These are phyloP conservation scores for Eleutherodactylus coqui DNA, from an alignment of 2,797 vertebrate genomes.

Conservation along the genomic window DNA sequence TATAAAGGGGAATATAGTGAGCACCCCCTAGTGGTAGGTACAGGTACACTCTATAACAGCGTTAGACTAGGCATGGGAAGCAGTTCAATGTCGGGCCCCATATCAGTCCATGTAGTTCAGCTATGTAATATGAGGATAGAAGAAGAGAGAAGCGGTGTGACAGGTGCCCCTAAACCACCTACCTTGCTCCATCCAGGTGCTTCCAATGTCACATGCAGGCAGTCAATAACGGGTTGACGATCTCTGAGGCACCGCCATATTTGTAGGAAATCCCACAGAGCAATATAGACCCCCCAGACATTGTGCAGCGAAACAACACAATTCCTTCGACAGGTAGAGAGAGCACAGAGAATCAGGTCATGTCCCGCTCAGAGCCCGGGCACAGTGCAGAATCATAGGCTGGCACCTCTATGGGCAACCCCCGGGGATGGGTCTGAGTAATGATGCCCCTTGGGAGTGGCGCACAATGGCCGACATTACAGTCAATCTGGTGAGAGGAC, in stretches of 20 bases:
- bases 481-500: not conserved
- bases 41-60: not conserved
- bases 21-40: not conserved
- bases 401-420: not conserved
- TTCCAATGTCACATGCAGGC: constrained; percentile 9
- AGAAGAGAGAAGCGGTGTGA: not conserved
- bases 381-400: not conserved
- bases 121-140: not conserved
- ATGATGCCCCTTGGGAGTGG: not conserved
- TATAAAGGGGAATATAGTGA: not conserved
- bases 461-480: constrained; percentile 39
- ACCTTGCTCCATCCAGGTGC: constrained; percentile 27
- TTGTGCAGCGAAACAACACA: not conserved
- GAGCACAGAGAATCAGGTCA: not conserved
- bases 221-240: not conserved
- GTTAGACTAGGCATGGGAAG: not conserved
- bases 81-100: not conserved
- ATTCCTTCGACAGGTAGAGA: not conserved
- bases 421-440: not conserved
- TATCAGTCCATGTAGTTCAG: not conserved
- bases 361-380: not conserved
- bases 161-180: not conserved
- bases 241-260: not conserved
- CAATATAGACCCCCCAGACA: not conserved
- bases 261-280: not conserved